phyloP scores from a whole-genome alignment of 2,888 invertebrate genomes.

The Drosophila diplacantha region DNA sequence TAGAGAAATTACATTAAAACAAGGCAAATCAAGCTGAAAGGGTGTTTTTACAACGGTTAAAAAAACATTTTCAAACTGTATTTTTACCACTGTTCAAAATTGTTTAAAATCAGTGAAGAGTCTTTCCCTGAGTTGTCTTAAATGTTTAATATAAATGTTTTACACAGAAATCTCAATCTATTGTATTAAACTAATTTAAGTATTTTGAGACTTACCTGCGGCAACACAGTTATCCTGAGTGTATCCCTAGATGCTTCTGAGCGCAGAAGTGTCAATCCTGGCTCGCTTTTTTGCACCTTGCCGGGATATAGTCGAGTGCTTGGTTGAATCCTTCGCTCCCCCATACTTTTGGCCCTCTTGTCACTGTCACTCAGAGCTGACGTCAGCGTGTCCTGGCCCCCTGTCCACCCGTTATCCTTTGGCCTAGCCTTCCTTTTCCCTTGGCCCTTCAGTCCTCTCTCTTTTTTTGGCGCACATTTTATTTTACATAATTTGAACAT shows the following conservation, averaged over 20 bases:
- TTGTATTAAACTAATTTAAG: background rate
- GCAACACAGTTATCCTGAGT: background rate
- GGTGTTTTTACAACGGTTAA: too few species aligned
- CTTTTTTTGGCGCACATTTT: constrained; percentile 65
- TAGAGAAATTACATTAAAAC: too few species aligned
- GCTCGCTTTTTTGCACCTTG: constrained; percentile 64
- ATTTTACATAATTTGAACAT: constrained; percentile 73
- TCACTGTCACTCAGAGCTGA: constrained; percentile 65
- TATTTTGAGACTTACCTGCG: background rate
- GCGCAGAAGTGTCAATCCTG: constrained; percentile 34
- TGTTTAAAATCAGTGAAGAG: background rate
- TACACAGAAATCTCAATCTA: background rate
- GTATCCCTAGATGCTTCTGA: constrained; percentile 1
- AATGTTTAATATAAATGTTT: background rate
- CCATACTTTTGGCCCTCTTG: constrained; percentile 17
- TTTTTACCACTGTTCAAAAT: background rate
- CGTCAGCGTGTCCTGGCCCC: constrained; percentile 53
- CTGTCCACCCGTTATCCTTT: constrained; percentile 15
- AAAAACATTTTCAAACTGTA: too few species aligned
- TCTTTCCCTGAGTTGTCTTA: background rate
- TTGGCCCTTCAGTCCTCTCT: background rate
- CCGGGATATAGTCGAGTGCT: constrained; percentile 57
- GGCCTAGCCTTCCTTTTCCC: constrained; percentile 20
- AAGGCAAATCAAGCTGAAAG: too few species aligned
- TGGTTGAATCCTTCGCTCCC: constrained; percentile 41